phyloP scores from a whole-genome alignment of 2,888 invertebrate species.

The Nemotelus pantherinus region DNA sequence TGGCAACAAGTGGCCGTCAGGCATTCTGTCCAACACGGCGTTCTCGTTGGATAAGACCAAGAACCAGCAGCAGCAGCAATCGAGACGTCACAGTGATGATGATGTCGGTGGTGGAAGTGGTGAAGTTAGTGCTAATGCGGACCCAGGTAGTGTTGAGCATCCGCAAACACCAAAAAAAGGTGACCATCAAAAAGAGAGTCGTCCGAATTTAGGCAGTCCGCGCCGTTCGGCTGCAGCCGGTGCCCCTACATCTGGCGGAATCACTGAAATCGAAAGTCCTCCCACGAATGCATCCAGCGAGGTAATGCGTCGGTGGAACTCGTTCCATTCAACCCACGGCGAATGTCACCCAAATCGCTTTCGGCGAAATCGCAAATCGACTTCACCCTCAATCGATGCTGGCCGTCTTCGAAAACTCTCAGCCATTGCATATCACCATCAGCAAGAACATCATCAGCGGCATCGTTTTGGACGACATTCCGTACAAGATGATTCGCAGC shows the following conservation, averaged over 20 bases:
- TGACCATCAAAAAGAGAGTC: not conserved
- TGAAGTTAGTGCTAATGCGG: not conserved
- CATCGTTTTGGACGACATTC: slow-evolving; percentile 39
- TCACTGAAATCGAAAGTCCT: not conserved
- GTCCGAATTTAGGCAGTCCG: not conserved
- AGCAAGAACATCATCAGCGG: not conserved
- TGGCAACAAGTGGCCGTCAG: slow-evolving; percentile 35
- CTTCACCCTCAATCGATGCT: slow-evolving; percentile 49
- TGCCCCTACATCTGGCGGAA: slow-evolving; percentile 2
- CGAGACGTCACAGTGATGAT: slow-evolving; percentile 22
- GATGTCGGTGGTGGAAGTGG: not conserved
- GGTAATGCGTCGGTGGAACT: slow-evolving; percentile 52
- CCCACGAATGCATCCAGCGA: slow-evolving; percentile 12
- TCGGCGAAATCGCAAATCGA: slow-evolving; percentile 51
- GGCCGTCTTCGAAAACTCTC: slow-evolving; percentile 36
- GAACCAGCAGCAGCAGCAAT: not conserved
- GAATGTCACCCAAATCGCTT: slow-evolving; percentile 54
- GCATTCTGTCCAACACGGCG: not conserved
- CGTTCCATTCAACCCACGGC: slow-evolving; percentile 53
- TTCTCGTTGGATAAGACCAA: slow-evolving; percentile 7
- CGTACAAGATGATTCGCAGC: slow-evolving; percentile 34
- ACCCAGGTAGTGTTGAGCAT: not conserved
- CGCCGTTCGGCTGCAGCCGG: not conserved
- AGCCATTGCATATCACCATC: slow-evolving; percentile 1
- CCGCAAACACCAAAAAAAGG: not conserved